phyloP scores from a whole-genome alignment of 2,888 invertebrate genomes.

The Kuschelorhynchus macadamiae region DNA sequence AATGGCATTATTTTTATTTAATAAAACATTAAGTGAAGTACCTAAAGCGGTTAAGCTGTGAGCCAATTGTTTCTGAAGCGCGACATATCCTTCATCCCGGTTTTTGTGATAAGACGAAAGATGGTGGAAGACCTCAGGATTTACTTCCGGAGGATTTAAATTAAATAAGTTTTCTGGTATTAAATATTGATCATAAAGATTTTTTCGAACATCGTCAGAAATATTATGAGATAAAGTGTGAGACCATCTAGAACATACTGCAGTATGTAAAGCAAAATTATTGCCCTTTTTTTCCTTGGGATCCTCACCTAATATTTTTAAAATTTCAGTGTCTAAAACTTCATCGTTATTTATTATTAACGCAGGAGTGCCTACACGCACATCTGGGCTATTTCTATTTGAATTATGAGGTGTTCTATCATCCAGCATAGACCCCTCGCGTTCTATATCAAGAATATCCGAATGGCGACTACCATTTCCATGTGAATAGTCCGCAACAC shows the following conservation, averaged over 20 bases:
- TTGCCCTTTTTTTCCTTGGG: too few relatives aligned
- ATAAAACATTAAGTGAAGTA: not conserved
- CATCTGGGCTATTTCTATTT: not conserved
- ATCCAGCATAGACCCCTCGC: not conserved
- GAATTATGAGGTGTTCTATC: not conserved
- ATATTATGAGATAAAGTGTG: constrained; percentile 2
- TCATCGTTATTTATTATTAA: not conserved
- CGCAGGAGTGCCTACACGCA: not conserved
- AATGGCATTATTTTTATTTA: not conserved
- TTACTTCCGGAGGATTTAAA: constrained; percentile 4
- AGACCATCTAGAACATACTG: constrained; percentile 14
- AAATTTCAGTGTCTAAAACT: not conserved
- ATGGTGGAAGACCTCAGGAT: not conserved
- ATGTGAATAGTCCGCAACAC: not conserved
- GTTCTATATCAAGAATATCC: not conserved
- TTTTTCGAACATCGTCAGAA: too few relatives aligned
- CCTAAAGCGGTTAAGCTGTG: not conserved
- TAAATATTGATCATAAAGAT: not conserved
- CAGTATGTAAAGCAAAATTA: constrained; percentile 6
- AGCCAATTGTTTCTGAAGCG: not conserved
- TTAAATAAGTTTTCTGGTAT: not conserved
- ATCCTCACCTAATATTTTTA: constrained; percentile 7
- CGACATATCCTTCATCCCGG: not conserved
- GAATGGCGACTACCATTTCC: not conserved
- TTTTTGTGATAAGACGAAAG: not conserved